Conservation (phyloP, 2,888 invertebrate genomes). For the Rhimphoctona megacephalus region DNA sequence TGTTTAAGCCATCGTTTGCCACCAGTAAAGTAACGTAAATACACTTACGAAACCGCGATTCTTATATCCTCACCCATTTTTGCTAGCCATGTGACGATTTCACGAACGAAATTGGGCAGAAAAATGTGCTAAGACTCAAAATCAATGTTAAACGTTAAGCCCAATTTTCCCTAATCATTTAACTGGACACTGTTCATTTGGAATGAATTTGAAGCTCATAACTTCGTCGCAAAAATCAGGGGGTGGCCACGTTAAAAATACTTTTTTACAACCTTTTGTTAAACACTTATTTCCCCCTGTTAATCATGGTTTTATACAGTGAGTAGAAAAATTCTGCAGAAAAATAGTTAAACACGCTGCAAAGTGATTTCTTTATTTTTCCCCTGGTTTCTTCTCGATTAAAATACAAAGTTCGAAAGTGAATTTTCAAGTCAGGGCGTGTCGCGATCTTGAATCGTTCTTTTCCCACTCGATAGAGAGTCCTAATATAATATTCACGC, state of each 20-base stretch:
- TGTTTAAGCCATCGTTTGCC: constrained; percentile 31
- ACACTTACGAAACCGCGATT: neutral
- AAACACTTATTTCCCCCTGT: too few species aligned
- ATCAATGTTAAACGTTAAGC: neutral
- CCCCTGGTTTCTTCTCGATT: neutral
- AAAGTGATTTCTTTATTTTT: neutral
- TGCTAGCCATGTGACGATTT: neutral
- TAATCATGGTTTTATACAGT: too few species aligned
- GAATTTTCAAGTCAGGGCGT: neutral
- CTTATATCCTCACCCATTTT: neutral
- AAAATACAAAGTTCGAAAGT: neutral
- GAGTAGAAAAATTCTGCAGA: too few species aligned
- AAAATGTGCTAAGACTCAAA: neutral
- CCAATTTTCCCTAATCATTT: too few species aligned
- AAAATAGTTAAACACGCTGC: too few species aligned
- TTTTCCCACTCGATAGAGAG: neutral
- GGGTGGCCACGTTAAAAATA: too few species aligned
- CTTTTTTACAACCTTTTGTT: too few species aligned
- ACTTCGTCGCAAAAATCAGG: too few species aligned
- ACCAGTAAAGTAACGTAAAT: constrained; percentile 28
- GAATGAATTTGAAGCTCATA: too few species aligned
- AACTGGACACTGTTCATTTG: too few species aligned
- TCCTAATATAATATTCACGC: neutral
- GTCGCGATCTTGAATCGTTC: neutral
- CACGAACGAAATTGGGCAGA: neutral